Base-by-base conservation (phyloP, 2,113 vertebrate species). In the Caretta caretta region DNA sequence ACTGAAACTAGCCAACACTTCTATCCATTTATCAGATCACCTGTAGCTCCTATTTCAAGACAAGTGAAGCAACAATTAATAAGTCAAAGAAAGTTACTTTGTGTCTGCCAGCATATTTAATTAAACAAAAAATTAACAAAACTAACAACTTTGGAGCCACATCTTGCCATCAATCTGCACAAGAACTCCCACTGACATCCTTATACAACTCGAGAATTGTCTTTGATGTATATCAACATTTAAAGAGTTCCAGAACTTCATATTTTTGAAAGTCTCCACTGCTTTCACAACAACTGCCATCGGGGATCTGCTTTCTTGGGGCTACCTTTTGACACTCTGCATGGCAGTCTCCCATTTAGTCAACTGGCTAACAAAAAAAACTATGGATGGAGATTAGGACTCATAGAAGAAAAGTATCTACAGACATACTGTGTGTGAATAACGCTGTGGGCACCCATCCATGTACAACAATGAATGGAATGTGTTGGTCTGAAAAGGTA, bases 221-320 rank as follows among this genome's bases (percentile, higher is more conserved):
- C 92, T 75, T 35, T 95, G 97, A 96, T 94, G 94, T 51, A 89
- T 12, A 78, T 93, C 89, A 92, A 79, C 88, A 97, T 93, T 94
- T 95, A 96, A 97, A 95, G 92, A 93, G 94, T 96, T 95, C 92
- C 57, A 93, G 84, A 75, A 83, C 80, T 96, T 92, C 88, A 11
- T 12, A 75, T 53, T 88, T 82, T 95, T 91, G 94, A 97, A 93
- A 97, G 83, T 86, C 0, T 14, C 76, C 90, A 89, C 50, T 90
- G 42, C 53, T 96, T 92, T 57, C 86, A 49, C 86, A 92, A 88
- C 48, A 87, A n/a, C 83, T 95, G 35, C 56, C 57, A 42, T 87
- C 78, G 87, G 42, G 24, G 53, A 29, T 93, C 89, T 94, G 75
- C 42, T 89, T 96, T 94, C 54, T 76, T 96, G 95, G 96, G 88